Base-by-base conservation (phyloP, 1,140 invertebrate species). In the Drosophila albomicans region DNA sequence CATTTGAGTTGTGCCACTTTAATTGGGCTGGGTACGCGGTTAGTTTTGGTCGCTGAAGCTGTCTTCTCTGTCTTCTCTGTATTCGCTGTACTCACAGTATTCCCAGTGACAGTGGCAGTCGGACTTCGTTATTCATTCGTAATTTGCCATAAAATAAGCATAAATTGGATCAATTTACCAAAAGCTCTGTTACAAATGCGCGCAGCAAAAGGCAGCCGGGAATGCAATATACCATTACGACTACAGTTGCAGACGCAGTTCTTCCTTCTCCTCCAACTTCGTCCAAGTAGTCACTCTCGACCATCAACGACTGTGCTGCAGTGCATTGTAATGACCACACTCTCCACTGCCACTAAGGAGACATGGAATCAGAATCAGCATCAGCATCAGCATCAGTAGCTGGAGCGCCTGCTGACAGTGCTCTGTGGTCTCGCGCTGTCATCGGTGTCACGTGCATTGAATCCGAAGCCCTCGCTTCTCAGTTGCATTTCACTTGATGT, bases 71-170 rank as follows among this genome's bases (percentile, higher is more conserved):
- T 32, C 10, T 25, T 25, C 35, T 8, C 20, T 38, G 41, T 46
- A 63, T 63, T 63, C 28, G n/a, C 51, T 28, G 3, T 25, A 25
- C 4, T 25, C 20, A 25, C 3, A 25, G 20, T 25, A 38, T 66
- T 48, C 30, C 45, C 58, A 28, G 11, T 54, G 25, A 54, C 35
- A 46, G 30, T 32, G 30, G 32, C 32, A 25, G 56, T 59, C 25
- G 46, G 70, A 35, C 65, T 79, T 66, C 58, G 72, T 57, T 70
- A 67, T 71, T 86, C 76, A 61, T 67, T 82, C 77, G 84, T 88
- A 87, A 87, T 87, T 87, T 88, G 79, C 84, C 79, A 88, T 88
- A 82, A 88, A 88, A 88, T 88, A 87, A 87, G 84, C 84, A 87
- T 88, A 87, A 87, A 87, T 87, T 87, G 84, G 84, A 88, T 87